Evolutionary conservation across 1,140 invertebrate species (phyloP), one percentile per base, ranked within the genome.

Genomic region (Dreissena polymorpha): DNA sequence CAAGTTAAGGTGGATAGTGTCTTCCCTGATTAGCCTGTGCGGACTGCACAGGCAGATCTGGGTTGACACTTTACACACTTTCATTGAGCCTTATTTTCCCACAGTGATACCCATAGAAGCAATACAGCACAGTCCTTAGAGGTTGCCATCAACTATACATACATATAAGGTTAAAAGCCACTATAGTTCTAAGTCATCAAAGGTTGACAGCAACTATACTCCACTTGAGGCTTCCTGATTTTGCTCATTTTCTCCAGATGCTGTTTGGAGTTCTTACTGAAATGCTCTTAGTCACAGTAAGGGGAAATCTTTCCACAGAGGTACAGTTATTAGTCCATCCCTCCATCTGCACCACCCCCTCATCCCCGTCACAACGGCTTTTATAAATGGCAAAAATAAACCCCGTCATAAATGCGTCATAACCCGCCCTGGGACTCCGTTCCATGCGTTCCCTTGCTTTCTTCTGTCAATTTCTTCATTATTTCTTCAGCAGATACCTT

Each of bases 381-480:
- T 86, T 77, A 74, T 88, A 87, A 29, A 86, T 84, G 13, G 83
- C 82, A 16, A 92, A 53, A 27, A 90, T 89, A 84, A 90, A 93
- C 2, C 92, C 93, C 27, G 93, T 94, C 93, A 94, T 94, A 77
- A 94, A 94, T 21, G 93, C 93, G 89, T 94, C 93, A 88, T 91
- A 93, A 2, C 93, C 93, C 27, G 93, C 92, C 49, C 93, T 86
- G 86, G 93, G 51, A 89, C 87, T 18, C 85, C 85, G 74, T 79
- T 83, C 25, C 67, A 64, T 83, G 50, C 29, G 64, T 83, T 27
- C 50, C 25, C 63, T 65, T 39, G 55, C 60, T 18, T 7, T 18
- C n/a, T n/a, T 49, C 21, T 69, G 53, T 78, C 13, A 78, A 60
- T 16, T 16, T 78, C 57, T 78, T 69, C 67, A 78, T n/a, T 55